Percentiles rank a stretch among this genome's conserved stretches.
phyloP scores from a whole-genome alignment of 2,888 invertebrate species.

The Conomelus anceps region DNA sequence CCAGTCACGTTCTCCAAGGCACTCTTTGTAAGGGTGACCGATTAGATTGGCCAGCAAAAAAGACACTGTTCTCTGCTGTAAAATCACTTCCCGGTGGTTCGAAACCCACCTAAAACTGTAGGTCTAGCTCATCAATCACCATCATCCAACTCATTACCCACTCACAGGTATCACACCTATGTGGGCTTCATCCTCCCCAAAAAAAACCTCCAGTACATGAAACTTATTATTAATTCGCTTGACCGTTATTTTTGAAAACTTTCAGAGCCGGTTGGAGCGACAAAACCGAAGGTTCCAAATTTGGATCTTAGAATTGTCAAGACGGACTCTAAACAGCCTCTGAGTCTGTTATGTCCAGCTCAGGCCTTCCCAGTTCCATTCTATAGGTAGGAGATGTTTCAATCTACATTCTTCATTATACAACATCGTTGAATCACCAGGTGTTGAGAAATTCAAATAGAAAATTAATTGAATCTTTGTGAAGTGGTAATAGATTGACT shows the following conservation, averaged over 20 bases:
- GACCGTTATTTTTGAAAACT: background rate
- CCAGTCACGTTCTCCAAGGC: too few relatives aligned
- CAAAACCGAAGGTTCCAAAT: conserved; percentile 33
- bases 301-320: conserved; percentile 18
- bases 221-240: background rate
- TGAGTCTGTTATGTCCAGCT: conserved; percentile 57
- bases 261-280: conserved; percentile 33
- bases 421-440: background rate
- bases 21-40: too few relatives aligned
- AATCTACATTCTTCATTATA: conserved; percentile 9
- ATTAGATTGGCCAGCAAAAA: too few relatives aligned
- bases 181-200: too few relatives aligned
- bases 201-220: background rate
- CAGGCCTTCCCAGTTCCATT: conserved; percentile 60
- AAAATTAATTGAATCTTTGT: too few relatives aligned
- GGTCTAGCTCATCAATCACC: too few relatives aligned
- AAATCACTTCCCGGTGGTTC: too few relatives aligned
- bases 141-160: too few relatives aligned
- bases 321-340: conserved; percentile 43
- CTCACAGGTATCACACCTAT: too few relatives aligned
- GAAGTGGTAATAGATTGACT: too few relatives aligned
- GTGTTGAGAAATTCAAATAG: background rate
- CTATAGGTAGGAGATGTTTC: conserved; percentile 47
- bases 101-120: too few relatives aligned
- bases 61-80: too few relatives aligned